Evolutionary conservation across 2,888 invertebrate genomes (phyloP).

Genomic region (Diarsia dahlii): DNA sequence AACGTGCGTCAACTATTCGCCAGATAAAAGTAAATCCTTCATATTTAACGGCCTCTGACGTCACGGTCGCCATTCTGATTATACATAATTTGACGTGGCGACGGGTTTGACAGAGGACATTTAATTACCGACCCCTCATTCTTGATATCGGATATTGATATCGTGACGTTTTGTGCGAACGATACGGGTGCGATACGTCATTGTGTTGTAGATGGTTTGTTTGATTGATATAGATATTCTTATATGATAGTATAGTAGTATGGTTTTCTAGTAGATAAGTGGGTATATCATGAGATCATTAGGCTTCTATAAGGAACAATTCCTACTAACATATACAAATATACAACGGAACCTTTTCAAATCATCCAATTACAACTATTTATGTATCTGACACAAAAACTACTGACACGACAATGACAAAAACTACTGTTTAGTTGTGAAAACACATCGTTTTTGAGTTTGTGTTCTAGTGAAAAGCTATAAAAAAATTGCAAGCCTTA

Average conservation of each 20-base stretch:
- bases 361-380: neutral
- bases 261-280: neutral
- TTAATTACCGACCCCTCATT: conserved; percentile 90
- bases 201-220: neutral
- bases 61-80: conserved; percentile 84
- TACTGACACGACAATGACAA: neutral
- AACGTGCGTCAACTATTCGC: conserved; percentile 67
- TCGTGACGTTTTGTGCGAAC: conserved; percentile 63
- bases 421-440: neutral
- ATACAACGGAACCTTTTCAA: neutral
- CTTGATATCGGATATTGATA: conserved; percentile 88
- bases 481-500: no score
- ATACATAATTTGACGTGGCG: conserved; percentile 86
- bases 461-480: no score
- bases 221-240: neutral
- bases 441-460: no score
- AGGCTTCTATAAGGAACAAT: no score
- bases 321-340: neutral
- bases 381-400: neutral
- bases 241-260: no score
- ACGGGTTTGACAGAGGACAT: conserved; percentile 88
- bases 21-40: conserved; percentile 77
- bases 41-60: conserved; percentile 73
- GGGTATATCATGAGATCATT: neutral
- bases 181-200: conserved; percentile 67